phyloP scores from a whole-genome alignment of 2,113 vertebrate genomes.

The Laticauda colubrina region DNA sequence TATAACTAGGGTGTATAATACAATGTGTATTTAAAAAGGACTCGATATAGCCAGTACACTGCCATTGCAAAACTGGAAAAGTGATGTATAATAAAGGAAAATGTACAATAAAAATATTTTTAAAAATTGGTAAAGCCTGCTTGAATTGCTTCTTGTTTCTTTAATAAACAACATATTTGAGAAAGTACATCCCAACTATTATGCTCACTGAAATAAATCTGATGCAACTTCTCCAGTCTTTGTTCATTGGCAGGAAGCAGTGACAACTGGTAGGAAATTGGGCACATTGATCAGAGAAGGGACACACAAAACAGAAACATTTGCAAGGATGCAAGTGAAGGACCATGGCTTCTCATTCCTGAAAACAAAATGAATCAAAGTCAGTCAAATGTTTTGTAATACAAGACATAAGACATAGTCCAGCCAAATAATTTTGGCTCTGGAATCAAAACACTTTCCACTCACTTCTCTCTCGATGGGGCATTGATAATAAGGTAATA shows the following conservation, averaged over 20 bases:
- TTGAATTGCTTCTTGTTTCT: not conserved
- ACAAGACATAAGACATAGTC: not conserved
- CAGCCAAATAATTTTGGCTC: not conserved
- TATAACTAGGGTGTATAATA: too few species aligned
- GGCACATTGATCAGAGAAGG: not conserved
- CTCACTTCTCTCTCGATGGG: not conserved
- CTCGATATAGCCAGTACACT: too few species aligned
- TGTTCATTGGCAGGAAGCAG: not conserved
- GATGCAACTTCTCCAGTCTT: not conserved
- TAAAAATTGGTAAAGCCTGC: not conserved
- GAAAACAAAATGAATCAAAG: not conserved
- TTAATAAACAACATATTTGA: not conserved
- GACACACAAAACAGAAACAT: not conserved
- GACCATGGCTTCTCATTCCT: not conserved
- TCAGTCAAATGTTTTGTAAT: not conserved
- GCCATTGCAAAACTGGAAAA: too few species aligned
- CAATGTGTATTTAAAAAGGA: too few species aligned
- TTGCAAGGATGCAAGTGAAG: not conserved
- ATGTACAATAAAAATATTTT: too few species aligned
- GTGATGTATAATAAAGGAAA: too few species aligned
- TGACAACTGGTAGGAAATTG: not conserved
- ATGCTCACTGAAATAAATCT: not conserved
- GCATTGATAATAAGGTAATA: not conserved
- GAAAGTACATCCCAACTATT: not conserved
- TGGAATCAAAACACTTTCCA: not conserved